Percentiles rank a stretch among this genome's conserved stretches.
Conservation (phyloP, 64 coral and sea anemone genomes). For the Montipora sp. region DNA sequence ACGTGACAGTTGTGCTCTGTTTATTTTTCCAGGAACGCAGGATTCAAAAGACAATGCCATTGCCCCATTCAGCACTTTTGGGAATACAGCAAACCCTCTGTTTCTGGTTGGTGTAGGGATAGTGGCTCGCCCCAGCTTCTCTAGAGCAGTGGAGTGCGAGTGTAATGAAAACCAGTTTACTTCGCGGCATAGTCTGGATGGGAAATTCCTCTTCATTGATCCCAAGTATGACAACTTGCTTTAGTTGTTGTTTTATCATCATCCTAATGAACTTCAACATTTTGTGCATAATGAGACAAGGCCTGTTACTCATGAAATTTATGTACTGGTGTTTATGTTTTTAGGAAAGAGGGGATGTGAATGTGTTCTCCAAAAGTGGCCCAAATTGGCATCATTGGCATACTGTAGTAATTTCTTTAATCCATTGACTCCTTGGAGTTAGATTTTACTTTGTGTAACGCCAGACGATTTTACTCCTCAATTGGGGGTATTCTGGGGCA, state of each 20-base stretch:
- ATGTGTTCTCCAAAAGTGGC: background rate
- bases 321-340: too few species aligned
- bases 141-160: constrained; percentile 6
- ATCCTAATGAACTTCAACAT: too few species aligned
- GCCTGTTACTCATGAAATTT: too few species aligned
- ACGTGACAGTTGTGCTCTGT: background rate
- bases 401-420: too few species aligned
- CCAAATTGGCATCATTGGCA: too few species aligned
- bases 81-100: background rate
- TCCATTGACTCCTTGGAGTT: too few species aligned
- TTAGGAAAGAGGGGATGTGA: too few species aligned
- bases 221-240: constrained; percentile 44
- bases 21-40: background rate
- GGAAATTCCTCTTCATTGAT: constrained; percentile 81
- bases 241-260: background rate
- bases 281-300: too few species aligned
- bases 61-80: background rate
- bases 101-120: constrained; percentile 54
- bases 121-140: constrained; percentile 28
- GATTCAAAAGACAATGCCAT: background rate
- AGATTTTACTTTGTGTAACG: too few species aligned
- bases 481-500: too few species aligned
- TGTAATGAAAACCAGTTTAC: constrained; percentile 37
- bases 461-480: too few species aligned
- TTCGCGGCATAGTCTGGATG: constrained; percentile 80